A percentile compares a stretch with the other conserved stretches of the same genome.
phyloP scores from a whole-genome alignment of 2,113 vertebrate genomes.

The Bothrops jararaca region DNA sequence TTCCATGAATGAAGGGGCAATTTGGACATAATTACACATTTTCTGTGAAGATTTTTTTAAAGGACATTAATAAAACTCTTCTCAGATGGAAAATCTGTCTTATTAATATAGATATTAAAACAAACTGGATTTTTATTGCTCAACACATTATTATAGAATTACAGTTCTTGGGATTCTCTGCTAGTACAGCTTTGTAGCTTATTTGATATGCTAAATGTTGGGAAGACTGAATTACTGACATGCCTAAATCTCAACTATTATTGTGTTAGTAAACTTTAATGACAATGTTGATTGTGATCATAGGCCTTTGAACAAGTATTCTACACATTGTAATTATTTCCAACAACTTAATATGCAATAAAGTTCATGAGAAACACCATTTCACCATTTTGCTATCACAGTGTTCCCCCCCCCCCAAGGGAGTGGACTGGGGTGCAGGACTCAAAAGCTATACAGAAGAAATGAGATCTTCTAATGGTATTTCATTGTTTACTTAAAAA shows the following conservation, averaged over 20 bases:
- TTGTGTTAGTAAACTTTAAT: background rate
- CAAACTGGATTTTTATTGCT: background rate
- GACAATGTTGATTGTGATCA: background rate
- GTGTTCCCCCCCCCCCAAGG: background rate
- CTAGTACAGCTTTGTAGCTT: background rate
- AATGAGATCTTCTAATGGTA: conserved; percentile 33
- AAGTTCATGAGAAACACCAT: background rate
- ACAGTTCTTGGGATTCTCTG: background rate
- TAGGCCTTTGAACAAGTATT: background rate
- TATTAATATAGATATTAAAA: background rate
- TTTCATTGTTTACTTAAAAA: conserved; percentile 27
- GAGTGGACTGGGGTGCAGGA: background rate
- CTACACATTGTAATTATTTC: background rate
- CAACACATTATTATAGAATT: background rate
- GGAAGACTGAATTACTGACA: background rate
- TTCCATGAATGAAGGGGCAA: background rate
- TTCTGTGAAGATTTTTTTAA: background rate
- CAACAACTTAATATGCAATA: background rate
- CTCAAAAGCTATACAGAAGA: background rate
- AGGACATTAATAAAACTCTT: background rate
- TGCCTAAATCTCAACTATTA: background rate
- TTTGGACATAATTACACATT: background rate
- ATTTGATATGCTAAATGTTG: background rate
- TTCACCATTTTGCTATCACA: background rate
- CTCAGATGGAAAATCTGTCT: background rate